Evolutionary conservation across 2,113 vertebrate genomes (phyloP), one percentile per base, ranked within the genome.

Genomic region (Podilymbus podiceps): DNA sequence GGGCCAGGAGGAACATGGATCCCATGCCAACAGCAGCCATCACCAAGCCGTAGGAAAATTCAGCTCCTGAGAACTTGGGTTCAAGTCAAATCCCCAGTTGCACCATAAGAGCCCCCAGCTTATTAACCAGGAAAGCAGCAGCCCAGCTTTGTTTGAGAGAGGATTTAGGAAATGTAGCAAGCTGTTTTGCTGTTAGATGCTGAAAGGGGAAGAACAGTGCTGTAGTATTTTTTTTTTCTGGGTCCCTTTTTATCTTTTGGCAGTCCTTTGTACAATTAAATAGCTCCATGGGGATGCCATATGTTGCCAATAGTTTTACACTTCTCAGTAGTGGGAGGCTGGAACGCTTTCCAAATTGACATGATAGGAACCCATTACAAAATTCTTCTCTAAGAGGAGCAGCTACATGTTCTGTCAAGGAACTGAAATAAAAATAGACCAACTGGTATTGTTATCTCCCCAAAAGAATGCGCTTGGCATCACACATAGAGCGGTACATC

Each of bases 231-330:
- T 73, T 63, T 56, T 64, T 76, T 81, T 62, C 79, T 16, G 63
- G 85, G 89, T 96, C 92, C 73, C 92, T 95, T 97, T 96, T 95
- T 95, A 96, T 96, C 95, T 97, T 94, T 96, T 97, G 96, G 97
- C 97, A 98, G 95, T 93, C 91, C 90, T 97, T 95, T 97, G 95
- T 95, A 95, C 95, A 97, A 97, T 96, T 96, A 97, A 97, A 97
- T 97, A 98, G 96, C 97, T 98, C 96, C 95, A 72, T 10, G 3
- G 96, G 97, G 96, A 97, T 96, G 97, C 97, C 97, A 97, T 97
- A 97, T 97, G 96, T 95, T 97, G 96, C 97, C 97, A 97, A 97
- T 96, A 96, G 96, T 95, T 98, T 97, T 97, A 97, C 95, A 97
- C 97, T 97, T 97, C 96, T 96, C 94, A 94, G 94, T 93, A 95